Evolutionary conservation across 1,140 invertebrate species (phyloP).

Genomic region (Gryllus bimaculatus): DNA sequence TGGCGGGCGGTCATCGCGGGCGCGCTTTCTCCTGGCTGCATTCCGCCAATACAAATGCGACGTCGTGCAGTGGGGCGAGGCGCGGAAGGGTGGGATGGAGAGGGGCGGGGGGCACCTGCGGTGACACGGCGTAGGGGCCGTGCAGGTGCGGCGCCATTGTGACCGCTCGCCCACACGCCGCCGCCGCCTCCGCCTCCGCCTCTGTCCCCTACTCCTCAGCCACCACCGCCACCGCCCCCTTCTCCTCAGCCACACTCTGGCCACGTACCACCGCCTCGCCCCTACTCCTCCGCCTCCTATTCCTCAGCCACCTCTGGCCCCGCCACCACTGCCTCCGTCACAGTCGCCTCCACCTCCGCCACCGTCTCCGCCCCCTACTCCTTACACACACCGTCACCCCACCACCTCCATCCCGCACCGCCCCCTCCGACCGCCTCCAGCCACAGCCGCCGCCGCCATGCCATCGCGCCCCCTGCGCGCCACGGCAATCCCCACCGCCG

Average conservation of each 20-base stretch:
- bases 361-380: constrained; percentile 24
- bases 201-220: constrained; percentile 31
- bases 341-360: constrained; percentile 30
- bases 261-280: constrained; percentile 30
- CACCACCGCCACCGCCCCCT: constrained; percentile 31
- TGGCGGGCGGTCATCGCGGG: too few species aligned
- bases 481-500: constrained; percentile 22
- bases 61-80: too few species aligned
- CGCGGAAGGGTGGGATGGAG: too few species aligned
- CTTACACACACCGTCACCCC: too few species aligned
- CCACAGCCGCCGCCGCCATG: constrained; percentile 30
- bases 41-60: too few species aligned
- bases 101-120: too few species aligned
- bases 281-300: constrained; percentile 27
- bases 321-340: constrained; percentile 30
- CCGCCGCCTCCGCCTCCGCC: constrained; percentile 35
- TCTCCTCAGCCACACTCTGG: constrained; percentile 23
- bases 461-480: constrained; percentile 26
- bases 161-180: constrained; percentile 29
- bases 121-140: too few species aligned
- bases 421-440: too few species aligned
- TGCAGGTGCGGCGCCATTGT: too few species aligned
- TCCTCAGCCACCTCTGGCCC: constrained; percentile 25
- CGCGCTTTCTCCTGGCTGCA: too few species aligned
- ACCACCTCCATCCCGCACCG: too few species aligned